Evolutionary conservation across 1,140 invertebrate species (phyloP), one percentile per base, ranked within the genome.

Genomic region (Aphelenchoides besseyi): DNA sequence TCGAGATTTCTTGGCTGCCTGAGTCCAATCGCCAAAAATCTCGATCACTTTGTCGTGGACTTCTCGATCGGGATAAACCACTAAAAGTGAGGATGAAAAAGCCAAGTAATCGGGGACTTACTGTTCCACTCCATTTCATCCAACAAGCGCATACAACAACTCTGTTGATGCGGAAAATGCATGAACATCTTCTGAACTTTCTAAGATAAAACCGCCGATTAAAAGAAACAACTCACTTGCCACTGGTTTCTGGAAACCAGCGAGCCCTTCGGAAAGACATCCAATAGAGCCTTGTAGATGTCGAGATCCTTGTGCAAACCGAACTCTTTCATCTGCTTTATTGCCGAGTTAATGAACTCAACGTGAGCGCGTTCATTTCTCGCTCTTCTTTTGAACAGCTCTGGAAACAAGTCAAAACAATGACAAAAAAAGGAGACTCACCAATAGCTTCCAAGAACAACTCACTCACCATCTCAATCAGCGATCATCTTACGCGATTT

Each of bases 151-250:
- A 95, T 89, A 26, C 90, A 91, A 86, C 92, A 93, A 64, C 92
- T 89, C 82, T 98, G 96, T 78, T 99, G 95, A 86, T 92, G 92
- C 0, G 94, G 92, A 87, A 92, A 96, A 85, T 96, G 92, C 88
- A 90, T 89, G 75, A 95, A 82, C 37, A 75, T 71, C 55, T 54
- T 73, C 78, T 82, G 62, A 76, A 83, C 37, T 37, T 23, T 62
- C 2, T 9, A 97, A 88, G 12, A 23, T 16, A 48, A 12, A 23
- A 48, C 12, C 83, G 98, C 98, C 0, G 90, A 59, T 1, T 9
- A 30, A 52, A 37, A 66, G n/a, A 35, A 30, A 33, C 53, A 36
- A 71, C 71, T 8, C 0, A 90, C 88, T 88, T 95, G 92, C 79
- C 91, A 89, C 26, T 90, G 84, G 85, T 91, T 95, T 33, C 83